Evolutionary conservation across 2,888 invertebrate genomes (phyloP).

Genomic region (Shargacucullia verbasci): DNA sequence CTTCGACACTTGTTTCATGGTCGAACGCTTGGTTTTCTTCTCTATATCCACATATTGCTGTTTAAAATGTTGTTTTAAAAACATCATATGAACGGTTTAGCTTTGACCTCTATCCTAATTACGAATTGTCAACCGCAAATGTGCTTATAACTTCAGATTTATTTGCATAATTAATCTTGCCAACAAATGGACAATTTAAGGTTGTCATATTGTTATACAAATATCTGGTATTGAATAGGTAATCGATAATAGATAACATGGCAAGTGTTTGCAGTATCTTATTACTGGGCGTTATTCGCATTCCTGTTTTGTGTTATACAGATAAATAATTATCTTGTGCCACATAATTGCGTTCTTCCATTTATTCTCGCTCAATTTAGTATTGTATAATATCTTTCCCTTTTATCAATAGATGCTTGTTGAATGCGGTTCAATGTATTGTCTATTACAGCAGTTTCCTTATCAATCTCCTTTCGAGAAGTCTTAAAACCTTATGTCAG

Average conservation of each 20-base stretch:
- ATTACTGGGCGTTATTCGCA: slow-evolving; percentile 76
- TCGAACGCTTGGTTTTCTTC: slow-evolving; percentile 22
- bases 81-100: no score
- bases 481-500: no score
- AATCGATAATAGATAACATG: slow-evolving; percentile 71
- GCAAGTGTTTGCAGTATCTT: slow-evolving; percentile 73
- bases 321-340: slow-evolving; percentile 35
- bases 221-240: slow-evolving; percentile 57
- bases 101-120: no score
- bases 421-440: slow-evolving; percentile 2
- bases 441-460: slow-evolving; percentile 7
- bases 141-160: no score
- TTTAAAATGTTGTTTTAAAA: slow-evolving; percentile 7
- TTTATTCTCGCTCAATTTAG: slow-evolving; percentile 39
- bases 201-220: slow-evolving; percentile 38
- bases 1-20: slow-evolving; percentile 50
- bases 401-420: slow-evolving; percentile 40
- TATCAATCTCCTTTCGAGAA: slow-evolving; percentile 21
- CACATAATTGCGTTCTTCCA: slow-evolving; percentile 28
- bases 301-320: slow-evolving; percentile 61
- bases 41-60: slow-evolving; percentile 10
- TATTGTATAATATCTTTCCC: slow-evolving; percentile 37
- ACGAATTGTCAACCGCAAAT: no score
- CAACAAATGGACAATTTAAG: slow-evolving; percentile 2
- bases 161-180: no score